These are phyloP conservation scores for Austrolebias charrua DNA, from an alignment of 2,797 vertebrate species.

Conservation along the genomic window DNA sequence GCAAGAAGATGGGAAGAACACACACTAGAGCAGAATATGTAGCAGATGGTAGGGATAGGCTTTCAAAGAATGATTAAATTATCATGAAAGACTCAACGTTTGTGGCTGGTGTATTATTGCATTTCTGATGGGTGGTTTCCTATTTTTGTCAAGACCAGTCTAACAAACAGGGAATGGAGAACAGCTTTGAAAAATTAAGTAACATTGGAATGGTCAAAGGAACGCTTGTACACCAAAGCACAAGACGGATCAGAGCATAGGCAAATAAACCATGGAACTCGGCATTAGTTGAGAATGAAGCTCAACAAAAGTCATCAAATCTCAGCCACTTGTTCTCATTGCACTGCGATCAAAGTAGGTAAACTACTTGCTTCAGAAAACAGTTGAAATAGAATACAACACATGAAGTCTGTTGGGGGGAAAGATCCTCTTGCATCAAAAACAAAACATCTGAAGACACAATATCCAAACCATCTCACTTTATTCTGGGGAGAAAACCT, in stretches of 20 bases:
- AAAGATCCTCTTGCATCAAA: too few relatives aligned
- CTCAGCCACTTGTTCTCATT: too few relatives aligned
- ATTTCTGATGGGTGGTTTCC: slow-evolving; percentile 26
- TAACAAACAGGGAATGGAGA: slow-evolving; percentile 24
- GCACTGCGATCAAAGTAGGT: too few relatives aligned
- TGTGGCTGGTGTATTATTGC: neutral
- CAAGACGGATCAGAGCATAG: slow-evolving; percentile 48
- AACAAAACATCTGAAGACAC: too few relatives aligned
- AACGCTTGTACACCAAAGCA: slow-evolving; percentile 42
- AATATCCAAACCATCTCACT: too few relatives aligned
- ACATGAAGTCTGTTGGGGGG: too few relatives aligned
- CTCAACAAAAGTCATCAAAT: neutral
- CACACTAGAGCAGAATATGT: slow-evolving; percentile 8
- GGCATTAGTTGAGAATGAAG: slow-evolving; percentile 47
- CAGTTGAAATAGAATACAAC: too few relatives aligned
- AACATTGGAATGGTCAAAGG: slow-evolving; percentile 19
- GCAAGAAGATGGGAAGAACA: slow-evolving; percentile 13
- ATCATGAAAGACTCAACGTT: slow-evolving; percentile 6
- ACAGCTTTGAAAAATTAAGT: slow-evolving; percentile 41
- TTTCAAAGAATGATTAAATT: neutral
- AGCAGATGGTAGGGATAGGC: slow-evolving; percentile 11
- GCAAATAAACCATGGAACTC: slow-evolving; percentile 47
- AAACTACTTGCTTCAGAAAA: too few relatives aligned
- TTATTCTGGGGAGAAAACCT: too few relatives aligned
- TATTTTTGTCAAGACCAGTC: slow-evolving; percentile 20